A percentile compares a stretch with the other conserved stretches of the same genome.
Evolutionary conservation across 2,797 vertebrate genomes (phyloP).

Genomic region (Pogoniulus pusillus): DNA sequence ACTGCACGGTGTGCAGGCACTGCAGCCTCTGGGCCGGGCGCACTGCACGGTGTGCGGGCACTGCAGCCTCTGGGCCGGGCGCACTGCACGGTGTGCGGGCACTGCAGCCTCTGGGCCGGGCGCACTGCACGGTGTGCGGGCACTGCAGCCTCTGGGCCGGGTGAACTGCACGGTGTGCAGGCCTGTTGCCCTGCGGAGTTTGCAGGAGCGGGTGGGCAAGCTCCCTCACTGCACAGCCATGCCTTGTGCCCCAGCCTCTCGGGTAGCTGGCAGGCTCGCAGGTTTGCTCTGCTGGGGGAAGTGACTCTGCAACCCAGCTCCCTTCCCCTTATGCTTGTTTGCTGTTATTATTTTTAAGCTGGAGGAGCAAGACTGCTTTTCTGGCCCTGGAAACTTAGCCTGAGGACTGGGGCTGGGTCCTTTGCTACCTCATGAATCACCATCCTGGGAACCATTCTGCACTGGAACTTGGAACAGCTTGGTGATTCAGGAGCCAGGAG

Average conservation of each 20-base stretch:
- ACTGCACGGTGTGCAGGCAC: no score
- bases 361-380: not conserved
- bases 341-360: not conserved
- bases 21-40: not conserved
- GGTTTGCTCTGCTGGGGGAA: not conserved
- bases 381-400: not conserved
- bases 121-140: no score
- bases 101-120: not conserved
- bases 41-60: no score
- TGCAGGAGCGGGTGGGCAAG: not conserved
- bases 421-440: conserved; percentile 21
- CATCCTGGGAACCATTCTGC: not conserved
- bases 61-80: not conserved
- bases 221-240: not conserved
- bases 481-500: conserved; percentile 16
- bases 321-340: not conserved
- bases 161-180: no score
- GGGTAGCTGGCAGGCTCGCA: not conserved
- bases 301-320: not conserved
- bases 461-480: conserved; percentile 31
- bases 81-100: no score
- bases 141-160: not conserved
- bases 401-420: not conserved
- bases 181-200: not conserved
- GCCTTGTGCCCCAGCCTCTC: not conserved